These are phyloP conservation scores for Tenthredo scrophulariae DNA, from an alignment of 2,888 invertebrate genomes.

Conservation along the genomic window DNA sequence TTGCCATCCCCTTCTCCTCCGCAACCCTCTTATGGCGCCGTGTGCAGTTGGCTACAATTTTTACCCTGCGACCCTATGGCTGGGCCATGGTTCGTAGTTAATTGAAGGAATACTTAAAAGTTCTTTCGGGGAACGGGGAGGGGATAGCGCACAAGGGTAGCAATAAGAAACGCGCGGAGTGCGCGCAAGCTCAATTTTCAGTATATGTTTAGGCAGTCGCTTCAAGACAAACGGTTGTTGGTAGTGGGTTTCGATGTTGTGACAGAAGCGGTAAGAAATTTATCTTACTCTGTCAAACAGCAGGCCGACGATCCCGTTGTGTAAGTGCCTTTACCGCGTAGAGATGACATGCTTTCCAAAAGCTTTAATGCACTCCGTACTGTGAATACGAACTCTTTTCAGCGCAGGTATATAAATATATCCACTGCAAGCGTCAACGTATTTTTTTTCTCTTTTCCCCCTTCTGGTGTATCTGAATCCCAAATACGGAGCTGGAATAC, in stretches of 20 bases:
- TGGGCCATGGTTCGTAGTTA: neutral
- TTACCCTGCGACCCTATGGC: neutral
- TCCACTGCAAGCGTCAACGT: neutral
- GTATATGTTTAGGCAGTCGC: constrained; percentile 34
- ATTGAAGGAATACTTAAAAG: constrained; percentile 21
- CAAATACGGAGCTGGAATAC: neutral
- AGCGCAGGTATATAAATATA: constrained; percentile 28
- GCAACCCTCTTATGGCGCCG: neutral
- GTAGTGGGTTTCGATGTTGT: constrained; percentile 40
- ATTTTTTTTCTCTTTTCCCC: neutral
- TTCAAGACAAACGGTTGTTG: constrained; percentile 47
- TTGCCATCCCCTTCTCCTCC: neutral
- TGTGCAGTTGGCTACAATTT: neutral
- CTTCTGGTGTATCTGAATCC: neutral
- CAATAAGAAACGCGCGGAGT: neutral
- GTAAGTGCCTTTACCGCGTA: constrained; percentile 25
- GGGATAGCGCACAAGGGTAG: neutral
- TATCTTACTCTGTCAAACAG: constrained; percentile 52
- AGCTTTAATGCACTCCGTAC: constrained; percentile 10
- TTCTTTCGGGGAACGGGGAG: neutral
- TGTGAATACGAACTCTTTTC: neutral
- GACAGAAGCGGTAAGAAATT: constrained; percentile 39
- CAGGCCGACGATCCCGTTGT: neutral
- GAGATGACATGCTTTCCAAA: constrained; percentile 1
- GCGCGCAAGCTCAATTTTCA: neutral